phyloP scores from a whole-genome alignment of 1,140 invertebrate species.

The Harlomillsia oculata region DNA sequence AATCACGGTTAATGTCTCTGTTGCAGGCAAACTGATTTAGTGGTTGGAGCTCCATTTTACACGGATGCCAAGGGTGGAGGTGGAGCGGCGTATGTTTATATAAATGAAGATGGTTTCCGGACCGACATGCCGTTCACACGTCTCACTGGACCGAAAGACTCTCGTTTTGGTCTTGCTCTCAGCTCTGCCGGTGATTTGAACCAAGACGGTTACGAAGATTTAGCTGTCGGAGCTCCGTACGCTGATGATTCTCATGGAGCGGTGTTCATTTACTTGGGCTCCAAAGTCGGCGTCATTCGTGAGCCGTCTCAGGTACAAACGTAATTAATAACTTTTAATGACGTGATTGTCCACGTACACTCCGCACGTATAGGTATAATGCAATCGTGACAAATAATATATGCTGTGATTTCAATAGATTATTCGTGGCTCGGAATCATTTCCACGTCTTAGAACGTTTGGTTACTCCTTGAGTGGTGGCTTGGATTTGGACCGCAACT shows the following conservation, averaged over 20 bases:
- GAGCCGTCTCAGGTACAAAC: slow-evolving; percentile 60
- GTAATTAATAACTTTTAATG: background rate
- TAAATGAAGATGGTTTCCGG: slow-evolving; percentile 49
- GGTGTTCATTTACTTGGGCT: slow-evolving; percentile 80
- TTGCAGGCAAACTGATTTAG: slow-evolving; percentile 66
- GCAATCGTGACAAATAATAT: background rate
- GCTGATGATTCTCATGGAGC: slow-evolving; percentile 59
- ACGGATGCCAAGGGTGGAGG: slow-evolving; percentile 61
- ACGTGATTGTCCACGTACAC: background rate
- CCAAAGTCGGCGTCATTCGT: slow-evolving; percentile 57
- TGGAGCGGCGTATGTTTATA: slow-evolving; percentile 82
- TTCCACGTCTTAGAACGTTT: slow-evolving; percentile 57
- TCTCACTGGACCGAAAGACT: slow-evolving; percentile 60
- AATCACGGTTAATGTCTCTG: too few relatives aligned
- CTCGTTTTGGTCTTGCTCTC: slow-evolving; percentile 73
- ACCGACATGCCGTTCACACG: slow-evolving; percentile 45
- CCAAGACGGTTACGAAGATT: slow-evolving; percentile 77
- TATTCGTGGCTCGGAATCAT: slow-evolving; percentile 45
- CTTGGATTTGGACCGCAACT: slow-evolving; percentile 80
- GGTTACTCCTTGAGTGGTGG: slow-evolving; percentile 82
- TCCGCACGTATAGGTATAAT: background rate
- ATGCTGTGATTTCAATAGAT: slow-evolving; percentile 44
- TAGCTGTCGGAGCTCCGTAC: slow-evolving; percentile 86
- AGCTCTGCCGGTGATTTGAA: slow-evolving; percentile 81
- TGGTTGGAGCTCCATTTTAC: slow-evolving; percentile 86